Base-by-base conservation (phyloP, 2,113 vertebrate species). In the Eidolon helvum region DNA sequence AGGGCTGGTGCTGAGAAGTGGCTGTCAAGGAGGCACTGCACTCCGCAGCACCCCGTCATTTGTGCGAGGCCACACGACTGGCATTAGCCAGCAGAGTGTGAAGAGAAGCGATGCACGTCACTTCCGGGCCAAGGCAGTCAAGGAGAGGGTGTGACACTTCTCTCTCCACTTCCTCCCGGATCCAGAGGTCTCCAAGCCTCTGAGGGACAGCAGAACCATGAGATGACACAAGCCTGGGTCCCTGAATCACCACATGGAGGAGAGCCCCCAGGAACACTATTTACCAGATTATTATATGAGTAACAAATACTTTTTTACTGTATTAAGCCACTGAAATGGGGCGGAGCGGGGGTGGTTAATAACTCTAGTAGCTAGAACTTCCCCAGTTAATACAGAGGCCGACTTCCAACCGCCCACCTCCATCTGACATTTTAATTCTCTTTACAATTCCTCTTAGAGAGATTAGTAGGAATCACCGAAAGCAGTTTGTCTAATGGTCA, bases 331-430 rank as follows among this genome's bases (percentile, higher is more conserved):
- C n/a, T 55, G 55, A 74, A 92, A 83, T 28, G 30, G 40, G 40
- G 40, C 1, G 5, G 40, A 1, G 40, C 4, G 40, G 40, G 40
- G 14, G 59, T 0, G 0, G 10, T 4, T 55, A 55, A 18, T 55
- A 6, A 24, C 63, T 57, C 43, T 3, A 40, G 82, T 63, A 50
- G 4, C 45, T 79, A 65, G 15, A 5, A 59, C 65, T 72, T 87
- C 61, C 55, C 30, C 74, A 30, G 48, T 53, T 55, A 65, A 50
- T 15, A 43, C 10, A 72, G 33, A 77, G 28, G 16, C 18, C 10
- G 48, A 78, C 22, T 35, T 59, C 59, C 30, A 33, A 33, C 16
- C 65, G 45, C 53, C 24, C 48, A 12, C 7, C 15, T 68, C 30
- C 21, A 48, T 53, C 16, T 65, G 28, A 48, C 14, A 18, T 69